Conservation (phyloP, 2,888 invertebrate species). For the Dichetophora obliterata region DNA sequence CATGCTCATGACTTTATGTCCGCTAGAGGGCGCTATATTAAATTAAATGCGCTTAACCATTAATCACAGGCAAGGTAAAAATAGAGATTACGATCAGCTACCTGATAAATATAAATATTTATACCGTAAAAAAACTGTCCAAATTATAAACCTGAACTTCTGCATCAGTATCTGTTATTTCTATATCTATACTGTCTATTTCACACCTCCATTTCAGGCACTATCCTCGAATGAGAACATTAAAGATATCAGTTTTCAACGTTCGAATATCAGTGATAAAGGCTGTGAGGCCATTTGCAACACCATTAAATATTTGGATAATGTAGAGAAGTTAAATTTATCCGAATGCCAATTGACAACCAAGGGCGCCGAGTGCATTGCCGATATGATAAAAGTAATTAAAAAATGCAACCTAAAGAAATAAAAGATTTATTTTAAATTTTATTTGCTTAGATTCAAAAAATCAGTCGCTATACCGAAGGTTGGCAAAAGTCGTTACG, state of each 20-base stretch:
- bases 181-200: background rate
- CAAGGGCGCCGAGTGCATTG: constrained; percentile 76
- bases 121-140: too few relatives aligned
- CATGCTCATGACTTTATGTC: too few relatives aligned
- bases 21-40: too few relatives aligned
- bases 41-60: too few relatives aligned
- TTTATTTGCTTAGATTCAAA: constrained; percentile 73
- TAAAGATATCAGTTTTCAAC: constrained; percentile 77
- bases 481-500: constrained; percentile 85
- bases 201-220: constrained; percentile 67
- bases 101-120: too few relatives aligned
- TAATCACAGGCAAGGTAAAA: too few relatives aligned
- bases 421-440: too few relatives aligned
- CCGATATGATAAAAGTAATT: constrained; percentile 76
- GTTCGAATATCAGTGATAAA: constrained; percentile 78
- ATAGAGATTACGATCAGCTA: too few relatives aligned
- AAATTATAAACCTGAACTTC: background rate
- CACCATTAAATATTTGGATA: constrained; percentile 77
- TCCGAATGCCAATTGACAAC: constrained; percentile 78
- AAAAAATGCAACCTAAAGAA: too few relatives aligned
- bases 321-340: constrained; percentile 78
- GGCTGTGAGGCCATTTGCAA: constrained; percentile 81
- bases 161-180: background rate
- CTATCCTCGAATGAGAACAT: constrained; percentile 76
- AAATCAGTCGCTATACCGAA: constrained; percentile 81